phyloP scores from a whole-genome alignment of 2,113 vertebrate species.

The Stercorarius parasiticus region DNA sequence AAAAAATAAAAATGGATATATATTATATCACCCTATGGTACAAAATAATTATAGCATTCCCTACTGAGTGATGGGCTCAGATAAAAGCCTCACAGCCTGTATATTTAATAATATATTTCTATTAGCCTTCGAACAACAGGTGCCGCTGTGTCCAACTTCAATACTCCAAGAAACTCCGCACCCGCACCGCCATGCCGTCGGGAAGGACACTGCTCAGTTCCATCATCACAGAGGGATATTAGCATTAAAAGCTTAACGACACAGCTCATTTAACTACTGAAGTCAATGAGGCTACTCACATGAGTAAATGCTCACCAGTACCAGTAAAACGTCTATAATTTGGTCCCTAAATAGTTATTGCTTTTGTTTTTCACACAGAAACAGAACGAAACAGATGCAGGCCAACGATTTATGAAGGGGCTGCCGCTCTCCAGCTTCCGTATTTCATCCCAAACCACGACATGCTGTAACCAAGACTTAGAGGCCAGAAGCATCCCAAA shows the following conservation, averaged over 20 bases:
- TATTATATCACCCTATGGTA: constrained; percentile 23
- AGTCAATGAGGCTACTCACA: background rate
- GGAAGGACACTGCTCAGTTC: background rate
- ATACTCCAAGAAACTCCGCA: background rate
- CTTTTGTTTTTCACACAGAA: background rate
- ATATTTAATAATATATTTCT: background rate
- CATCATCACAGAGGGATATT: background rate
- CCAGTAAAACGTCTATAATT: background rate
- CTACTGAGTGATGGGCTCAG: constrained; percentile 16
- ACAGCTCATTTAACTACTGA: background rate
- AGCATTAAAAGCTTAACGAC: background rate
- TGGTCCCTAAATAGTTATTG: background rate
- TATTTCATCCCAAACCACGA: background rate
- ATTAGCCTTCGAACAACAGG: background rate
- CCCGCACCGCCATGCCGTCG: accelerated
- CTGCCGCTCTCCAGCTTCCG: background rate
- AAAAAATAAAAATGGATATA: constrained; percentile 9
- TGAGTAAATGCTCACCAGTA: background rate
- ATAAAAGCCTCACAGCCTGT: background rate
- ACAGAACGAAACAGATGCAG: background rate
- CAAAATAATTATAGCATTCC: constrained; percentile 44
- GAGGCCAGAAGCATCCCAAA: background rate
- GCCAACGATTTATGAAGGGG: background rate
- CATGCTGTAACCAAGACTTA: background rate
- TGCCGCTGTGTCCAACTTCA: background rate